Evolutionary conservation across 2,797 vertebrate species (phyloP).

Genomic region (Anguilla marmorata): DNA sequence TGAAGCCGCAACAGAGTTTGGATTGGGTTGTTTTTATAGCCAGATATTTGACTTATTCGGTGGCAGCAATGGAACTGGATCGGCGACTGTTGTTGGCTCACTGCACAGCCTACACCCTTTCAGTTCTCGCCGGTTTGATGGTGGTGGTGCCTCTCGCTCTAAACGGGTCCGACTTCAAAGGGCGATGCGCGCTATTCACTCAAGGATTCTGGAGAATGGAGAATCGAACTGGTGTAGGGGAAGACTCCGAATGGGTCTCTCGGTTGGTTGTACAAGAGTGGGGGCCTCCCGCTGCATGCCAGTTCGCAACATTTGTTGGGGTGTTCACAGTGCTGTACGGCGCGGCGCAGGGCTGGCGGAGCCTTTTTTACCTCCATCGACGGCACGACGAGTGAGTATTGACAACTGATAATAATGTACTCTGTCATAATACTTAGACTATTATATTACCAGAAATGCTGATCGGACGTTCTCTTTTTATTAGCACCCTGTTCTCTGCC

Average conservation of each 20-base stretch:
- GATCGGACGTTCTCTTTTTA: slow-evolving; percentile 23
- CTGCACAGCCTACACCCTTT: slow-evolving; percentile 72
- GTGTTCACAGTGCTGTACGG: slow-evolving; percentile 79
- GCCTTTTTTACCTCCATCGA: slow-evolving; percentile 76
- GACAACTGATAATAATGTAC: background rate
- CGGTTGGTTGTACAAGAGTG: slow-evolving; percentile 73
- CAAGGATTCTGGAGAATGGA: slow-evolving; percentile 73
- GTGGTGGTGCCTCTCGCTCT: slow-evolving; percentile 77
- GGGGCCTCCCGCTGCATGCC: slow-evolving; percentile 75
- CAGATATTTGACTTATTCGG: background rate
- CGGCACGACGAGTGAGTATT: slow-evolving; percentile 76
- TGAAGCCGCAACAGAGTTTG: background rate
- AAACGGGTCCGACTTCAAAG: slow-evolving; percentile 78
- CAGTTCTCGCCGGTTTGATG: slow-evolving; percentile 66
- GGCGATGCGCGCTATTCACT: slow-evolving; percentile 76
- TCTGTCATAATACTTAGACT: background rate
- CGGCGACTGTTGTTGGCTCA: slow-evolving; percentile 73
- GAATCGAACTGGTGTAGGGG: slow-evolving; percentile 48
- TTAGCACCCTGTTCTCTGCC: slow-evolving; percentile 75
- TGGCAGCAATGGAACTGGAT: slow-evolving; percentile 69
- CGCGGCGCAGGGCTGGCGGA: slow-evolving; percentile 77
- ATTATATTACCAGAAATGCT: slow-evolving; percentile 18
- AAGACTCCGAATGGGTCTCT: slow-evolving; percentile 47
- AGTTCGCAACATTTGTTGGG: slow-evolving; percentile 76
- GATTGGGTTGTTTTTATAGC: background rate